Conservation (phyloP, 2,113 vertebrate species). For the Nanorana parkeri region DNA sequence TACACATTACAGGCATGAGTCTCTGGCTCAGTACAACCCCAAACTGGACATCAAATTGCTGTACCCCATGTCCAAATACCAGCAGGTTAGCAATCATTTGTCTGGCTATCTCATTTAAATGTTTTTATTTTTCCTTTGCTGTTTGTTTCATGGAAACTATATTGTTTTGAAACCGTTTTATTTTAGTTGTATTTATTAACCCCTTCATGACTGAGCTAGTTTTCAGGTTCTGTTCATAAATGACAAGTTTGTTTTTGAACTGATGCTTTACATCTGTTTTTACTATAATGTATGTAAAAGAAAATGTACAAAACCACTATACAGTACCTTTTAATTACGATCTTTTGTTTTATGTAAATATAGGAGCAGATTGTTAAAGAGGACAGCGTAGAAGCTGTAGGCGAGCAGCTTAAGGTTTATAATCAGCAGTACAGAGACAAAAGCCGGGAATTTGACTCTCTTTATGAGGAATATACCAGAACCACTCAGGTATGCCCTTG, state of each 20-base stretch:
- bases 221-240: too few relatives aligned
- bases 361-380: conserved; percentile 73
- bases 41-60: conserved; percentile 82
- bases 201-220: too few relatives aligned
- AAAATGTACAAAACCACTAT: too few relatives aligned
- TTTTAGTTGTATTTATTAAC: too few relatives aligned
- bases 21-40: conserved; percentile 80
- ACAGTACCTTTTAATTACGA: not conserved
- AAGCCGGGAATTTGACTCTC: conserved; percentile 80
- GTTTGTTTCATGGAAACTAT: not conserved
- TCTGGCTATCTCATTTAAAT: not conserved
- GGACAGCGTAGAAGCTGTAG: conserved; percentile 79
- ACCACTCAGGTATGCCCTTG: conserved; percentile 73
- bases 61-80: conserved; percentile 81
- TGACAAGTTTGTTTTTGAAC: too few relatives aligned
- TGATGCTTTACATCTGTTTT: too few relatives aligned
- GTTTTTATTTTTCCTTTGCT: too few relatives aligned
- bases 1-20: conserved; percentile 81
- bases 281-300: too few relatives aligned
- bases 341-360: not conserved
- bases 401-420: conserved; percentile 81
- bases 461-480: conserved; percentile 81
- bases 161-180: not conserved
- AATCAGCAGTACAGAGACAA: conserved; percentile 85
- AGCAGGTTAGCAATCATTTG: conserved; percentile 71